Conservation (phyloP, 2,888 invertebrate species). For the Brachynemurus nebulosus region DNA sequence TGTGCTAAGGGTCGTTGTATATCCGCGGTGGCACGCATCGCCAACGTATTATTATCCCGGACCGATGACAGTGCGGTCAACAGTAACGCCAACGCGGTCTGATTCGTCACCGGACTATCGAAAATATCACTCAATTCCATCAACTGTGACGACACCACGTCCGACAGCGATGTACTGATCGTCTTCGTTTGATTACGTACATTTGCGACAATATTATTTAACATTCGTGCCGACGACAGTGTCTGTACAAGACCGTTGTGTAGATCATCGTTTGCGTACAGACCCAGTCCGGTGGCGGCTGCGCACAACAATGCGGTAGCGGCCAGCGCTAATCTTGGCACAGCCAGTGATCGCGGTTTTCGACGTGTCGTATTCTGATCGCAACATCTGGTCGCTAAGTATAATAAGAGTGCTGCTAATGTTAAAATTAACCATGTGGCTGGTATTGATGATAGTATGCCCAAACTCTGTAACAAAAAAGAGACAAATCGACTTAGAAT, state of each 20-base stretch:
- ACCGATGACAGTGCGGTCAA: conserved; percentile 55
- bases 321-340: conserved; percentile 67
- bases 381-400: conserved; percentile 90
- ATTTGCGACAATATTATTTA: conserved; percentile 63
- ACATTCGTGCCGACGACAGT: conserved; percentile 63
- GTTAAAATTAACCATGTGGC: conserved; percentile 87
- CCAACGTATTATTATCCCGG: conserved; percentile 59
- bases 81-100: conserved; percentile 57
- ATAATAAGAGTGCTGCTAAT: conserved; percentile 74
- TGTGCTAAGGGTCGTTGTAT: conserved; percentile 56
- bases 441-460: conserved; percentile 86
- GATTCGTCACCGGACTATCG: conserved; percentile 63
- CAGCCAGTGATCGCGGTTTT: conserved; percentile 75
- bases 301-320: conserved; percentile 77
- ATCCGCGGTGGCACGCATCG: conserved; percentile 62
- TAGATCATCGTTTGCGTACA: conserved; percentile 90
- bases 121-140: conserved; percentile 61
- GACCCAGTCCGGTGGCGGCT: conserved; percentile 76
- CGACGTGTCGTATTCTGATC: conserved; percentile 70
- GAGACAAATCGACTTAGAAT: too few species aligned
- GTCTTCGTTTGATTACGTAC: conserved; percentile 53
- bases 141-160: conserved; percentile 42
- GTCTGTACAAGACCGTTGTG: conserved; percentile 81
- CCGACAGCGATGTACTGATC: conserved; percentile 5
- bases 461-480: conserved; percentile 58